Evolutionary conservation across 2,113 vertebrate species (phyloP).

Genomic region (Scalopus aquaticus): DNA sequence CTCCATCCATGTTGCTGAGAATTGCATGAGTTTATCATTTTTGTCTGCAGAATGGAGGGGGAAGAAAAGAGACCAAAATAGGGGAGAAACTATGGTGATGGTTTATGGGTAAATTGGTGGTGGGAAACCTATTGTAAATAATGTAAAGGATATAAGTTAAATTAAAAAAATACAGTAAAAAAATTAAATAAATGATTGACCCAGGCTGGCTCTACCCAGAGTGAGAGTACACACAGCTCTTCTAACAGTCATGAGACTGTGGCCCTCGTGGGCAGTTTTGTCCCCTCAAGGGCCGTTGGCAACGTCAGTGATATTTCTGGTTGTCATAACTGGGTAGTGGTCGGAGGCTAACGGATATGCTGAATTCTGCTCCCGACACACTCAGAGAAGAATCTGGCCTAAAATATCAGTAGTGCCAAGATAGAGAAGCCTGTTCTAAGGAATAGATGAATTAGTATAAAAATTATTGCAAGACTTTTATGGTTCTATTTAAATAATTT

Average conservation of each 20-base stretch:
- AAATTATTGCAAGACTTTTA: not conserved
- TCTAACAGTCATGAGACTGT: not conserved
- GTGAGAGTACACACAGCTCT: not conserved
- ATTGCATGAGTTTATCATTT: no score
- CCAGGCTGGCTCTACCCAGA: not conserved
- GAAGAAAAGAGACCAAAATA: no score
- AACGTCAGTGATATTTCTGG: not conserved
- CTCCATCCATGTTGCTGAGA: no score
- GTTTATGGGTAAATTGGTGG: no score
- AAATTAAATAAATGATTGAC: no score
- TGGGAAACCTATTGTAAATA: no score
- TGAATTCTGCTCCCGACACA: accelerated
- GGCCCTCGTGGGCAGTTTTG: not conserved
- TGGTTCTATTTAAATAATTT: not conserved
- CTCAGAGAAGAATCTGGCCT: not conserved
- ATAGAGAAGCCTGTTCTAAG: not conserved
- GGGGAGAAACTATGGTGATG: no score
- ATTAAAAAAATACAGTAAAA: no score
- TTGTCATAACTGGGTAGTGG: not conserved
- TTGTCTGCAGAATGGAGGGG: no score
- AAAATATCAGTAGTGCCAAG: not conserved
- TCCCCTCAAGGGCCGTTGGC: not conserved
- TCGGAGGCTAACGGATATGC: not conserved
- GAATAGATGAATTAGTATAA: not conserved
- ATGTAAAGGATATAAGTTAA: no score